Evolutionary conservation across 2,888 invertebrate genomes (phyloP).

Genomic region (Eueremaeus valkanovi): DNA sequence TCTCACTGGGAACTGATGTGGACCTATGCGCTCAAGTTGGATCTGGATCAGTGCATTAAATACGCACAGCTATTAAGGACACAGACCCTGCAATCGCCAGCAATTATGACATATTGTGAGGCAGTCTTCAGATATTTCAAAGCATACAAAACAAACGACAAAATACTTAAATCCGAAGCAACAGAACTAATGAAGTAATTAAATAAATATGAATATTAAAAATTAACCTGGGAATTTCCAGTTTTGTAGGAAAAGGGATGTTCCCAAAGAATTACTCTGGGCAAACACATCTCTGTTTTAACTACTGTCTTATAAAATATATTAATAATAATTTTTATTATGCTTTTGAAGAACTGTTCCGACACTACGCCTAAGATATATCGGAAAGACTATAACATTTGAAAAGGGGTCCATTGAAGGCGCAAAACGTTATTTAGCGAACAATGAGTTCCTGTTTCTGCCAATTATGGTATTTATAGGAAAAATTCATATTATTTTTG

Average conservation of each 20-base stretch:
- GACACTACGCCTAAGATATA: conserved; percentile 7
- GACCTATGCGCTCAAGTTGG: conserved; percentile 19
- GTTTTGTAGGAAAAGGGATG: too few species aligned
- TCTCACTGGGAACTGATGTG: conserved; percentile 39
- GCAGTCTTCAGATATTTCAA: conserved; percentile 31
- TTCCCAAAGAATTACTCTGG: too few species aligned
- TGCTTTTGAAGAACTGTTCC: conserved; percentile 3
- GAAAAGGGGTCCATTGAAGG: conserved; percentile 33
- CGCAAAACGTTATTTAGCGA: conserved; percentile 15
- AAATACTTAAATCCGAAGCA: conserved; percentile 15
- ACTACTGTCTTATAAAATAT: too few species aligned
- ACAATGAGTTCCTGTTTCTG: conserved; percentile 29
- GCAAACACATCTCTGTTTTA: too few species aligned
- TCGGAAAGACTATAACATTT: conserved; percentile 27
- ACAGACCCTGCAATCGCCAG: conserved; percentile 29
- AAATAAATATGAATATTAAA: neutral
- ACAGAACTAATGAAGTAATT: conserved; percentile 12
- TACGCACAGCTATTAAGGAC: conserved; percentile 25
- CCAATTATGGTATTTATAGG: conserved; percentile 26
- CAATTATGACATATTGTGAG: conserved; percentile 34
- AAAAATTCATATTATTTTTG: neutral
- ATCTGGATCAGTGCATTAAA: conserved; percentile 34
- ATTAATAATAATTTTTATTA: too few species aligned
- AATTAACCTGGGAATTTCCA: neutral
- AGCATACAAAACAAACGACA: conserved; percentile 9